These are phyloP conservation scores for Brotogeris chrysoptera DNA, from an alignment of 2,797 vertebrate genomes.

Conservation along the genomic window DNA sequence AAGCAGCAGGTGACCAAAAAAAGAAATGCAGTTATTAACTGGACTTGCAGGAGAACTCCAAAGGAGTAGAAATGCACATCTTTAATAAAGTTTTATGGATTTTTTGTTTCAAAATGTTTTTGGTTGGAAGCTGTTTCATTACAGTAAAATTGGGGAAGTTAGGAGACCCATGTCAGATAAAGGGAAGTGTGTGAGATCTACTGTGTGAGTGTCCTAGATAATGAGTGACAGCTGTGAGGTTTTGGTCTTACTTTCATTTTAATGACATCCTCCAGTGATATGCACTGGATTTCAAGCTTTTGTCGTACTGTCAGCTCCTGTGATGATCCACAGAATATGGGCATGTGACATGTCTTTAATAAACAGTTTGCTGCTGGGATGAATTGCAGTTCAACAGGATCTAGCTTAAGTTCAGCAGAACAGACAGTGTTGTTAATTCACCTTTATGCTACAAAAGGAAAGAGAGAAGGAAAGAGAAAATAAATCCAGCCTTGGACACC, in stretches of 20 bases:
- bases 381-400: constrained; percentile 55
- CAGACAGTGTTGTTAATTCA: constrained; percentile 23
- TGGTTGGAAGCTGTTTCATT: constrained; percentile 27
- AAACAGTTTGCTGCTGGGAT: constrained; percentile 59
- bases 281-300: constrained; percentile 57
- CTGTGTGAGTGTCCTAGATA: constrained; percentile 62
- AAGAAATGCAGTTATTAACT: background rate
- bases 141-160: background rate
- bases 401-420: constrained; percentile 35
- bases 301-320: constrained; percentile 42
- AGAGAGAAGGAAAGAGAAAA: background rate
- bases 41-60: background rate
- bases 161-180: background rate
- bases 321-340: constrained; percentile 42
- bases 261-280: constrained; percentile 61
- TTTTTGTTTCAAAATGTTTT: background rate
- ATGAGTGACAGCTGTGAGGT: constrained; percentile 50
- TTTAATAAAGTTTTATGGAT: background rate
- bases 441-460: constrained; percentile 18
- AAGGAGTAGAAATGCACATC: background rate
- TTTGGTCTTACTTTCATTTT: constrained; percentile 66
- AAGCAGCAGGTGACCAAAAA: background rate
- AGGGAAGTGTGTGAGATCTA: constrained; percentile 6
- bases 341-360: constrained; percentile 65
- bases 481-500: background rate